Evolutionary conservation across 2,113 vertebrate species (phyloP).

Genomic region (Centropristis striata): DNA sequence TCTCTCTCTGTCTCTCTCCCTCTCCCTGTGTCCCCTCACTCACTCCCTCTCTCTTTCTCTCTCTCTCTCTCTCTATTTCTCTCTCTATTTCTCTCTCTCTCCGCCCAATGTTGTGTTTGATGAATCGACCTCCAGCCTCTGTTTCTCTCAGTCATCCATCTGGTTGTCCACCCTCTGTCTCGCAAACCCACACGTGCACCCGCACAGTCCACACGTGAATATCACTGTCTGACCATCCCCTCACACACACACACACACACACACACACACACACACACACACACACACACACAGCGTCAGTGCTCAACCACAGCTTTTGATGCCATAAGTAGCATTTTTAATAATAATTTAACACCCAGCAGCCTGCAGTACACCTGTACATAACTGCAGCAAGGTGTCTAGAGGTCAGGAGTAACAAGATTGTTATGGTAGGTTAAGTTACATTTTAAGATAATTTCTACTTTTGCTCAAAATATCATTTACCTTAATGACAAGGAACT

Average conservation of each 20-base stretch:
- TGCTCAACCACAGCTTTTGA: not conserved
- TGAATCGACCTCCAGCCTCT: constrained; percentile 79
- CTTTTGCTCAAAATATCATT: not conserved
- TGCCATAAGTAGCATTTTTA: not conserved
- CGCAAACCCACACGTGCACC: constrained; percentile 42
- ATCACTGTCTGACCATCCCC: constrained; percentile 37
- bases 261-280: constrained; percentile 35
- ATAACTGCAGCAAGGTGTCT: not conserved
- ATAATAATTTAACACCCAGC: not conserved
- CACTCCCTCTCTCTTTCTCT: constrained; percentile 10
- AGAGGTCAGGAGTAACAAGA: not conserved
- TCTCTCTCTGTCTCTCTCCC: too few species aligned
- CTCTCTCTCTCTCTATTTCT: constrained; percentile 12
- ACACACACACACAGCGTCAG: not conserved
- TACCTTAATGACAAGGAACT: not conserved
- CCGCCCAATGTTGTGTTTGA: constrained; percentile 76
- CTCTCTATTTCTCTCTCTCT: constrained; percentile 40
- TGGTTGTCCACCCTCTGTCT: constrained; percentile 81
- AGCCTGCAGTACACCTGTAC: not conserved
- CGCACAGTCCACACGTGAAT: constrained; percentile 25
- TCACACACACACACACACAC: constrained; percentile 14
- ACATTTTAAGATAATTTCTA: not conserved
- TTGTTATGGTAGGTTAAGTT: not conserved
- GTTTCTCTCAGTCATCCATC: constrained; percentile 82
- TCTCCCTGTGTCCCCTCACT: constrained; percentile 9